Conservation (phyloP, 2,888 invertebrate genomes). For the Drosophila incognita region DNA sequence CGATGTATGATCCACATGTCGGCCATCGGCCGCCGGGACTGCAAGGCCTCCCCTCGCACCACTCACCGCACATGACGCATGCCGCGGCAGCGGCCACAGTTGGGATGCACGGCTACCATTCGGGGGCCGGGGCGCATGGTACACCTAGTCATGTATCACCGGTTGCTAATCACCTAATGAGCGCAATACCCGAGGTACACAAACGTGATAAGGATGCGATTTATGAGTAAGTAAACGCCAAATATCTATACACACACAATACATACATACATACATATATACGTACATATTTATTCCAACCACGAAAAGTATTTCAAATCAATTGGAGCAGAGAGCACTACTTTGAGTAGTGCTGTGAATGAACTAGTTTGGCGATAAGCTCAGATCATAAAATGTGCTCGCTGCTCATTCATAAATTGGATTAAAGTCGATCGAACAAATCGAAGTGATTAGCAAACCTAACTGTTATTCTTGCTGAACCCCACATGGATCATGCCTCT, state of each 20-base stretch:
- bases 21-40: slow-evolving; percentile 87
- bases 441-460: slow-evolving; percentile 21
- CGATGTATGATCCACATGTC: slow-evolving; percentile 92
- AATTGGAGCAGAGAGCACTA: background rate
- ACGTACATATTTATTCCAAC: background rate
- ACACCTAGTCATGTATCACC: slow-evolving; percentile 93
- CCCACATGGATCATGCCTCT: background rate
- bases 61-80: slow-evolving; percentile 92
- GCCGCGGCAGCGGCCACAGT: slow-evolving; percentile 87
- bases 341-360: slow-evolving; percentile 13
- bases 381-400: slow-evolving; percentile 36
- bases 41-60: slow-evolving; percentile 89
- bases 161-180: slow-evolving; percentile 94
- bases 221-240: slow-evolving; percentile 93
- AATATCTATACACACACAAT: background rate
- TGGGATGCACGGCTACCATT: slow-evolving; percentile 87
- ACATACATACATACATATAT: background rate
- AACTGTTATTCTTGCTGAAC: background rate
- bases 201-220: slow-evolving; percentile 99
- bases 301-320: background rate
- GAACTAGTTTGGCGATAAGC: slow-evolving; percentile 43
- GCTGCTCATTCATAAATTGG: slow-evolving; percentile 46
- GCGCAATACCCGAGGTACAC: slow-evolving; percentile 94
- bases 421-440: slow-evolving; percentile 20
- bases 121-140: slow-evolving; percentile 85